Evolutionary conservation across 1,140 invertebrate genomes (phyloP), one percentile per base, ranked within the genome.

Genomic region (Limonius californicus): DNA sequence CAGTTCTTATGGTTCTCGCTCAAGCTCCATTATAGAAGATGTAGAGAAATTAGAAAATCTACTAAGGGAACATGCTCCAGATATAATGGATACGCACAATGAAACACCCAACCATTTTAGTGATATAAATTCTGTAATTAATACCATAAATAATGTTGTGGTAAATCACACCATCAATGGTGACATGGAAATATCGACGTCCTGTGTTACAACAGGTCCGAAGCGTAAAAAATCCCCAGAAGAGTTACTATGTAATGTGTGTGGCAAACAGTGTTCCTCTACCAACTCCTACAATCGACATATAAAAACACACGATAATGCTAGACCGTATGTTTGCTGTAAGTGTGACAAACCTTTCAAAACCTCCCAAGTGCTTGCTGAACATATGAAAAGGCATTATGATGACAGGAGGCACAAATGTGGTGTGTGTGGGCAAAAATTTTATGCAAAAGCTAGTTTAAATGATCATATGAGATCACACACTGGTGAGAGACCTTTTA

Each of bases 391-490:
- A 76, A 80, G 80, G 2, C 79, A 81, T 39, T 78, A 80, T 72
- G 74, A 81, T 27, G 70, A 79, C 6, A 57, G 79, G 12, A 75
- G 79, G 0, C 77, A 79, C 57, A 77, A 77, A 60, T 81, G 80
- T 60, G 71, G 77, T n/a, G 72, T 76, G 67, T 81, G 79, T 54
- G 74, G 72, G 0, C 78, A 80, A 57, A 69, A 78, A 30, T 82
- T 80, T 61, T 80, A 78, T 59, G 78, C 76, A 18, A 74, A 76
- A 30, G 75, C 77, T 0, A 70, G 77, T 16, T 63, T 80, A 43
- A 77, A 76, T 0, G 79, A 81, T 62, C 80, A 81, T 58, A 68
- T 71, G 1, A 69, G 79, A 0, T 78, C 79, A 0, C 80, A 81
- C 57, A 80, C 77, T 1, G 69, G 78, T 12, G 77, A 74, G 21